Percentiles rank a stretch among this genome's conserved stretches.
These are phyloP conservation scores for Dynastes maya DNA, from an alignment of 2,888 invertebrate species.

Conservation along the genomic window DNA sequence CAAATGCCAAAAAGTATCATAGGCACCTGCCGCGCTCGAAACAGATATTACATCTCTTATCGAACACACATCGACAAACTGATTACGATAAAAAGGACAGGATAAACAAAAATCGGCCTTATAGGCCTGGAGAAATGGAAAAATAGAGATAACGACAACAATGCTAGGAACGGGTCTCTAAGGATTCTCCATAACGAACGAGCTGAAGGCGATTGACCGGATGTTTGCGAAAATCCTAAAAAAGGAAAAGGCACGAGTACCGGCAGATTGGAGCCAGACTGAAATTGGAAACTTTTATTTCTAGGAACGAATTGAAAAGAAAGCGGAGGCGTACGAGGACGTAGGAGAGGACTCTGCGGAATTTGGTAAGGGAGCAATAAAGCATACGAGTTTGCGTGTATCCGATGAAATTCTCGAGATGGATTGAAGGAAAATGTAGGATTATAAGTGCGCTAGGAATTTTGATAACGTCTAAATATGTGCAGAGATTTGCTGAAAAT, in stretches of 20 bases:
- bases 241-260: not conserved
- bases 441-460: no score
- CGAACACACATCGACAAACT: not conserved
- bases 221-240: not conserved
- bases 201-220: not conserved
- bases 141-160: not conserved
- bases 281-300: constrained; percentile 8
- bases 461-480: no score
- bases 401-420: no score
- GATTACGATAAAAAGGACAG: not conserved
- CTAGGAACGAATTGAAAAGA: not conserved
- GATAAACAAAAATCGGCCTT: not conserved
- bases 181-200: not conserved
- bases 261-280: not conserved
- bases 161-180: no score
- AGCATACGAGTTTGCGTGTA: no score
- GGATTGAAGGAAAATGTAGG: no score
- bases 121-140: not conserved
- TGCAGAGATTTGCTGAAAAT: no score
- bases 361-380: no score
- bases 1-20: not conserved
- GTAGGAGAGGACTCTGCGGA: no score
- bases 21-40: not conserved
- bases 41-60: not conserved
- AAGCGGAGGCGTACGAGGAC: not conserved